Percentiles rank a stretch among this genome's conserved stretches.
phyloP scores from a whole-genome alignment of 30 jellyfish, hydroid and myxozoan species.

The Chrysaora quinquecirrha region DNA sequence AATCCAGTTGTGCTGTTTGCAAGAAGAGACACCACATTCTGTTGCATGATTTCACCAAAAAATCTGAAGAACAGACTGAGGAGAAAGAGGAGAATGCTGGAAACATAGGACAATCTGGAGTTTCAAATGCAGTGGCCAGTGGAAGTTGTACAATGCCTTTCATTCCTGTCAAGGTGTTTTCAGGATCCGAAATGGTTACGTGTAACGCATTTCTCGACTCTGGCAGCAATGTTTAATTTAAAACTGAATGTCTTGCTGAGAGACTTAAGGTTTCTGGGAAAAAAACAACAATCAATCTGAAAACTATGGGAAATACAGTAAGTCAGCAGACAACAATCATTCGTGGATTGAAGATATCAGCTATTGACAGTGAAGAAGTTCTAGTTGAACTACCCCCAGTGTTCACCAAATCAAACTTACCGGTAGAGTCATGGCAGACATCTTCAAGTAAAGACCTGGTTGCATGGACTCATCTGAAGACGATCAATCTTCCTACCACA shows the following conservation, averaged over 20 bases:
- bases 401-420: constrained; percentile 24
- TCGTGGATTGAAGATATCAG: constrained; percentile 29
- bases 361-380: constrained; percentile 34
- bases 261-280: constrained; percentile 37
- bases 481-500: background rate
- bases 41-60: background rate
- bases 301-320: background rate
- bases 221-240: constrained; percentile 49
- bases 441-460: constrained; percentile 19
- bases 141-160: constrained; percentile 35
- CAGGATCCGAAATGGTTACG: constrained; percentile 47
- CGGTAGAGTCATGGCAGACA: constrained; percentile 43
- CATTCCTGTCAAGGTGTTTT: constrained; percentile 41
- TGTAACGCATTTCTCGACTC: constrained; percentile 58
- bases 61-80: constrained; percentile 22
- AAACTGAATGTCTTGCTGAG: constrained; percentile 34
- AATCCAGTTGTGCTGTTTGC: constrained; percentile 31
- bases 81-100: background rate
- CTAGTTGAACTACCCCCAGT: constrained; percentile 40
- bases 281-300: constrained; percentile 47
- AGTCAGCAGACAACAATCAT: constrained; percentile 31
- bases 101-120: background rate
- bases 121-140: background rate
- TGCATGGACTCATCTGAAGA: background rate
- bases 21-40: constrained; percentile 10